Evolutionary conservation across 2,113 vertebrate genomes (phyloP), one percentile per base, ranked within the genome.

Genomic region (Eira barbara): DNA sequence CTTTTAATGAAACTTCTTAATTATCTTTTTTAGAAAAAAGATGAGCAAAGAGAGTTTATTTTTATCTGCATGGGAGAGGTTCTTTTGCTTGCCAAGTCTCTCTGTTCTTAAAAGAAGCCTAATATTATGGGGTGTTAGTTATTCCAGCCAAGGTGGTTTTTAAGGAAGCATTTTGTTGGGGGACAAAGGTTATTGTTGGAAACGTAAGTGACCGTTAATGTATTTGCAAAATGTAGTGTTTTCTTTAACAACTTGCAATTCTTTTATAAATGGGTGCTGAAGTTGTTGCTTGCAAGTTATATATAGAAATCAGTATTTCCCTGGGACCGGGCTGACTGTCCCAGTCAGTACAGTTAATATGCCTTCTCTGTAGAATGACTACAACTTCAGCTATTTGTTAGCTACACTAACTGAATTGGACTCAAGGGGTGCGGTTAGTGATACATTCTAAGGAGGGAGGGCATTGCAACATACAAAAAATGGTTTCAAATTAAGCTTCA

Each of bases 1-100:
- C 82, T 82, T 95, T 86, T 95, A 96, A 95, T 97, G 97, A 98
- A 95, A 93, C 92, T 97, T 95, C 86, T 96, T 98, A 95, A 97
- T 97, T 94, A 94, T 82, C 67, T 98, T 92, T 92, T 98, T 95
- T 57, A 94, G 79, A 93, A 97, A 96, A 69, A 95, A 89, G 89
- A 87, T 95, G 91, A 95, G 89, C 95, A 61, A 63, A 96, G 91
- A 45, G 82, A 89, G 79, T 94, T 98, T 98, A 97, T 98, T 98
- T 98, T 98, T 98, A 97, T 98, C 98, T 97, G 55, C 45, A 76
- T 85, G n/a, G 65, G 92, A 96, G 67, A 96, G 81, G 67, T 45
- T 65, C 76, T 91, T 96, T 96, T 31, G 49, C 45, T 25, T 95
- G 97, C 91, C 97, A 98, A 93, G 78, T 97, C 76, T 95, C 74